Evolutionary conservation across 2,113 vertebrate species (phyloP).

Genomic region (Cyprinodon variegatus): DNA sequence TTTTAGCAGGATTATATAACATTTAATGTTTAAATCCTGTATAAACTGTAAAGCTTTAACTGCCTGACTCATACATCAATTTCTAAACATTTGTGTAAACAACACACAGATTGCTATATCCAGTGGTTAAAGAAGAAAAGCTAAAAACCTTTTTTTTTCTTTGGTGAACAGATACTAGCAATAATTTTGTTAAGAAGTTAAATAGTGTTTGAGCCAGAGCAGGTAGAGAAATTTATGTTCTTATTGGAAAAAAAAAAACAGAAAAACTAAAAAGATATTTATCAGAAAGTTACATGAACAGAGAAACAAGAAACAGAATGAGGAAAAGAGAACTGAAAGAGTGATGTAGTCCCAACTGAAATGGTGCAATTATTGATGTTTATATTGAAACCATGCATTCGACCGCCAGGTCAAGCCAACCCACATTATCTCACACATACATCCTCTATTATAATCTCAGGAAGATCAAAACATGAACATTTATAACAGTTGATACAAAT

Average conservation of each 20-base stretch:
- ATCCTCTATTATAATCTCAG: neutral
- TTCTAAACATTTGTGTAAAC: neutral
- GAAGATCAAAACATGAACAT: neutral
- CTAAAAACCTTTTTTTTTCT: neutral
- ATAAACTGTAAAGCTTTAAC: neutral
- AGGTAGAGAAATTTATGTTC: too few relatives aligned
- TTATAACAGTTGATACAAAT: neutral
- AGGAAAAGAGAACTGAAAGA: neutral
- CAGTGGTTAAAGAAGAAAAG: neutral
- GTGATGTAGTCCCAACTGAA: neutral
- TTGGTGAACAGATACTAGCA: neutral
- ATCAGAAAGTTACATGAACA: neutral
- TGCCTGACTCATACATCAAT: neutral
- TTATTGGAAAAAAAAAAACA: neutral
- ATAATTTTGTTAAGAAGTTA: neutral
- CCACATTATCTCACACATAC: neutral
- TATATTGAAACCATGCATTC: too few relatives aligned
- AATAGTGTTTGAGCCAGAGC: neutral
- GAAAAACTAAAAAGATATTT: neutral
- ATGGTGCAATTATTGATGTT: neutral
- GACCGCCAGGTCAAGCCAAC: too few relatives aligned
- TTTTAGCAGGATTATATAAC: neutral
- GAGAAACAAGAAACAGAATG: neutral
- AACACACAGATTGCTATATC: neutral
- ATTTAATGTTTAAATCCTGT: neutral